Evolutionary conservation across 2,888 invertebrate genomes (phyloP).

Genomic region (Taphrorychus bicolor): DNA sequence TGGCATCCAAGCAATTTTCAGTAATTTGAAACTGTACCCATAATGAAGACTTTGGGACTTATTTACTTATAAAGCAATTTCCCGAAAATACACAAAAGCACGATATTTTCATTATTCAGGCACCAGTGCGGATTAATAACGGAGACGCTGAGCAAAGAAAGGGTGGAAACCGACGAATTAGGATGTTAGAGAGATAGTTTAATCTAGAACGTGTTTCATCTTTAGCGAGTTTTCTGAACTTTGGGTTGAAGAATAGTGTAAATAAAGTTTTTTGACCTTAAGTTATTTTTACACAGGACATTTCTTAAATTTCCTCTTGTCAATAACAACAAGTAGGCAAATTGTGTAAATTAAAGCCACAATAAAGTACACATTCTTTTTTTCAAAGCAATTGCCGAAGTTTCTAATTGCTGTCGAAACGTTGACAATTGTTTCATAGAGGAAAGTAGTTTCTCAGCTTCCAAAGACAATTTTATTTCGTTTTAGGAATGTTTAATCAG

Average conservation of each 20-base stretch:
- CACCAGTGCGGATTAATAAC: conserved; percentile 24
- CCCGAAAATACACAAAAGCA: conserved; percentile 14
- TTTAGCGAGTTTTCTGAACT: not conserved
- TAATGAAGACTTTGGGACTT: conserved; percentile 4
- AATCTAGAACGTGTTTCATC: not conserved
- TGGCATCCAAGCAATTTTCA: not conserved
- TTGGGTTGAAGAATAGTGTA: not conserved
- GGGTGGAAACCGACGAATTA: conserved; percentile 14
- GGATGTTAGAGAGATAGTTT: conserved; percentile 1
- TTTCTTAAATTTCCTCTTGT: too few species aligned
- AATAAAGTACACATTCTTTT: too few species aligned
- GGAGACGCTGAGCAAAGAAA: conserved; percentile 15
- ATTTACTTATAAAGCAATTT: conserved; percentile 15
- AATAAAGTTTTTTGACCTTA: too few species aligned
- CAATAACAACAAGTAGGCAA: too few species aligned
- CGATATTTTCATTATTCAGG: conserved; percentile 25
- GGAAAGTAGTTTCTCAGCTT: too few species aligned
- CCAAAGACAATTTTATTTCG: too few species aligned
- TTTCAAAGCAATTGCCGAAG: too few species aligned
- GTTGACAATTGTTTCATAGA: too few species aligned
- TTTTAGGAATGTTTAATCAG: too few species aligned
- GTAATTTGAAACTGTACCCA: not conserved
- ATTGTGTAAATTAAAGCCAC: too few species aligned
- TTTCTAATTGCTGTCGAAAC: too few species aligned
- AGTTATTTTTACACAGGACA: too few species aligned